phyloP scores from a whole-genome alignment of 1,140 invertebrate species.

The Chymomyza costata region DNA sequence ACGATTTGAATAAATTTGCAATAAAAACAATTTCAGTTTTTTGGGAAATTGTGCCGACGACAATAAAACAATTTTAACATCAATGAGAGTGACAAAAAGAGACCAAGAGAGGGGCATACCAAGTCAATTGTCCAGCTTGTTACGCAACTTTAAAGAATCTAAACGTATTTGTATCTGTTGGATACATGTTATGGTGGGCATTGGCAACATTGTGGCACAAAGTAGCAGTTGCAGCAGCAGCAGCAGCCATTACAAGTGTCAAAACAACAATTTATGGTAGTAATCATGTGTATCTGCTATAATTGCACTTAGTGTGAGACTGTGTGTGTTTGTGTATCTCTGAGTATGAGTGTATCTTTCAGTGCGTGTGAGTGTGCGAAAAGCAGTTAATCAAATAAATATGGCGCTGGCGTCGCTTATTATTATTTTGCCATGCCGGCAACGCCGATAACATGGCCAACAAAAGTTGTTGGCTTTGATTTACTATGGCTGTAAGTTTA shows the following conservation, averaged over 20 bases:
- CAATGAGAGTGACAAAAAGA: slow-evolving; percentile 9
- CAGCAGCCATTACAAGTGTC: slow-evolving; percentile 69
- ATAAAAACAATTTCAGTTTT: slow-evolving; percentile 55
- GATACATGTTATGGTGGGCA: slow-evolving; percentile 17
- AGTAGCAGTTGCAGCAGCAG: slow-evolving; percentile 26
- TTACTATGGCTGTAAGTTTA: slow-evolving; percentile 48
- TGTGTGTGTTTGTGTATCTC: no score
- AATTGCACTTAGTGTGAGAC: slow-evolving; percentile 18
- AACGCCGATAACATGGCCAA: slow-evolving; percentile 56
- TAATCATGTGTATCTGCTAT: slow-evolving; percentile 67
- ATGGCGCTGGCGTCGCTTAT: slow-evolving; percentile 47
- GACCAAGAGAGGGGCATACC: slow-evolving; percentile 13
- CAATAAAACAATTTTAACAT: slow-evolving; percentile 70
- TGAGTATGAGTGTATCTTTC: slow-evolving; percentile 15
- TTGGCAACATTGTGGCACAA: slow-evolving; percentile 55
- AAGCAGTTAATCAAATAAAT: slow-evolving; percentile 75
- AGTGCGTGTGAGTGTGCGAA: slow-evolving; percentile 16
- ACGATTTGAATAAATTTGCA: slow-evolving; percentile 74
- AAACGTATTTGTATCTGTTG: no score
- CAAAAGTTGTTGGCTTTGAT: slow-evolving; percentile 46
- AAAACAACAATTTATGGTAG: slow-evolving; percentile 70
- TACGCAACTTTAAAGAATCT: slow-evolving; percentile 50
- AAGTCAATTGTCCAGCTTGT: slow-evolving; percentile 55
- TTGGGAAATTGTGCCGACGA: slow-evolving; percentile 51
- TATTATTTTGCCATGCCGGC: slow-evolving; percentile 63